A percentile compares a stretch with the other conserved stretches of the same genome.
Conservation (phyloP, 2,113 vertebrate species). For the Eurystomus gularis region DNA sequence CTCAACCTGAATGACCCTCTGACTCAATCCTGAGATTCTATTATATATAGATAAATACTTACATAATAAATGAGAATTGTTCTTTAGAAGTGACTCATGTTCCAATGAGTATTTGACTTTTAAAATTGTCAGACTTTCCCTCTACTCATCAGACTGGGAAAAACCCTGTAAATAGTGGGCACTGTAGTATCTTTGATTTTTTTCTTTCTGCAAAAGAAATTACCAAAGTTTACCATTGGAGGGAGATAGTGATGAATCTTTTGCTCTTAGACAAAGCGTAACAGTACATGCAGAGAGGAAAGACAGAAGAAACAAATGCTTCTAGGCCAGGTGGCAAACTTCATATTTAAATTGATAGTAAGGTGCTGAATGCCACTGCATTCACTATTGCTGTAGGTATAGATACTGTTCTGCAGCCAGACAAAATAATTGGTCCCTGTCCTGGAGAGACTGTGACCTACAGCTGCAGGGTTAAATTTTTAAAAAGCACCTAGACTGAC, state of each 20-base stretch:
- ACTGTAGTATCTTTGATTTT: background rate
- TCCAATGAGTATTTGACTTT: background rate
- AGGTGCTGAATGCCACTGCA: background rate
- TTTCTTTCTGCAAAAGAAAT: background rate
- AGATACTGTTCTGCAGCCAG: background rate
- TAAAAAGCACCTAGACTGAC: background rate
- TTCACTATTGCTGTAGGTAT: background rate
- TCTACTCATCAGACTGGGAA: background rate
- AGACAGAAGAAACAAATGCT: background rate
- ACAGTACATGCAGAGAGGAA: background rate
- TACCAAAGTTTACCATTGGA: constrained; percentile 54
- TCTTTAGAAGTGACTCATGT: background rate
- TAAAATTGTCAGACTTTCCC: background rate
- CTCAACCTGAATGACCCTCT: background rate
- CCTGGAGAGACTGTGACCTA: background rate
- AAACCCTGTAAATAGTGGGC: background rate
- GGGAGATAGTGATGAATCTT: constrained; percentile 45
- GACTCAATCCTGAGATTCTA: background rate
- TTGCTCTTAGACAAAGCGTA: background rate
- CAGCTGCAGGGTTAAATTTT: background rate
- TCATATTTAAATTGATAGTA: background rate
- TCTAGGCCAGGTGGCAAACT: background rate
- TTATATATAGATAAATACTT: background rate
- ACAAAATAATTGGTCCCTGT: background rate
- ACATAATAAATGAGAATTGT: background rate